Evolutionary conservation across 2,888 invertebrate species (phyloP), one percentile per base, ranked within the genome.

Genomic region (Isoperla grammatica): DNA sequence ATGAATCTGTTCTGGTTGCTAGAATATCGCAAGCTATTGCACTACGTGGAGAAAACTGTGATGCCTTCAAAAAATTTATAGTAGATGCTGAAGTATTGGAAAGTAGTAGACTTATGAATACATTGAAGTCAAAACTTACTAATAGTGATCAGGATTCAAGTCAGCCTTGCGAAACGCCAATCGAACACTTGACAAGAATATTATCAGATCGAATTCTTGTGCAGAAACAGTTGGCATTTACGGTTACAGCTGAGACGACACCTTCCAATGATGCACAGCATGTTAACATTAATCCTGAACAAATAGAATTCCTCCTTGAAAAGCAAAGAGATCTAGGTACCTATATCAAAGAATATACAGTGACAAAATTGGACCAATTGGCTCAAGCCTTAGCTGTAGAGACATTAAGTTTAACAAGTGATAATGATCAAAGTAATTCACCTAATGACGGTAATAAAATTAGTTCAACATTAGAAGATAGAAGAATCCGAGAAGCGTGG

Each of bases 151-250:
- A 15, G 65, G 65, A 71, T 77, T 67, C 71, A 76, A 71, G 74
- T 79, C 68, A 65, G 73, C 61, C 67, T 61, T 70, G 69, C 57
- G 73, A 73, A 65, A 75, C 76, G 17, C 75, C 77, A 54, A 62
- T 89, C 58, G 87, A 88, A 70, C 84, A 88, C 71, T 79, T 90
- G 68, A 86, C 89, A 45, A 83, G 84, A 71, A 83, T 90, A 64
- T 77, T 92, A 68, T 85, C 90, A 20, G 83, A 88, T 69, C 86
- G 73, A 61, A 69, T 75, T 43, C 68, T 73, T 29, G 68, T 74
- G 43, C 73, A 74, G 53, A 63, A 57, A 15, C 56, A 84, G 70
- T 79, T 88, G 69, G 79, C 80, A 64, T 74, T 78, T 72, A 78
- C 77, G 22, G 58, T 68, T 50, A 58, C 61, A 11, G 62, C 66